Evolutionary conservation across 1,140 invertebrate species (phyloP), one percentile per base, ranked within the genome.

Genomic region (Gryon sp.): DNA sequence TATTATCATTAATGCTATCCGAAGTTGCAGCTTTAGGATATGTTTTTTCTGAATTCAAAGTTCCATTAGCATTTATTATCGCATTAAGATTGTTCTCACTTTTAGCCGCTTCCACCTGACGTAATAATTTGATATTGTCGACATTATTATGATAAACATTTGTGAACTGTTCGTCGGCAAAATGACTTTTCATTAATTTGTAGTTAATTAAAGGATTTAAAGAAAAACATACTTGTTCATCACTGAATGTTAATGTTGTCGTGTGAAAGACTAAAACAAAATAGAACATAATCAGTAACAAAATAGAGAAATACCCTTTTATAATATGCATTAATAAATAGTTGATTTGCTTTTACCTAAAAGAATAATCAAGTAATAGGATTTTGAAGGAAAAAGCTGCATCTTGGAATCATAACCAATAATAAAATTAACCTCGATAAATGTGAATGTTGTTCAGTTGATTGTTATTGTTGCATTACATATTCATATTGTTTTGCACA

Each of bases 401-500:
- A 76, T 76, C 59, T 69, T 76, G 34, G 7, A 69, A 43, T 43
- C 72, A 75, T 75, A 75, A 75, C 72, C 72, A 70, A 68, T 36
- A 16, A 36, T 5, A 46, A 46, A 45, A 46, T 24, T 63, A 63
- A 63, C 36, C 46, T 63, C 34, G n/a, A n/a, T n/a, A n/a, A n/a
- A n/a, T n/a, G n/a, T n/a, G n/a, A n/a, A n/a, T n/a, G n/a, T n/a
- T n/a, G n/a, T n/a, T n/a, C n/a, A n/a, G n/a, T n/a, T n/a, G n/a
- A n/a, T n/a, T n/a, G n/a, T n/a, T n/a, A n/a, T n/a, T n/a, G n/a
- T n/a, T 43, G 9, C 3, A 41, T 8, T 40, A 30, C 11, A 30
- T 8, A 2, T 30, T 30, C 26, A 30, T 8, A 8, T 30, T n/a
- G n/a, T n/a, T n/a, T n/a, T n/a, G n/a, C n/a, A n/a, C 11, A 30